Conservation (phyloP, 2,888 invertebrate species). For the Hirtodrosophila duncani region DNA sequence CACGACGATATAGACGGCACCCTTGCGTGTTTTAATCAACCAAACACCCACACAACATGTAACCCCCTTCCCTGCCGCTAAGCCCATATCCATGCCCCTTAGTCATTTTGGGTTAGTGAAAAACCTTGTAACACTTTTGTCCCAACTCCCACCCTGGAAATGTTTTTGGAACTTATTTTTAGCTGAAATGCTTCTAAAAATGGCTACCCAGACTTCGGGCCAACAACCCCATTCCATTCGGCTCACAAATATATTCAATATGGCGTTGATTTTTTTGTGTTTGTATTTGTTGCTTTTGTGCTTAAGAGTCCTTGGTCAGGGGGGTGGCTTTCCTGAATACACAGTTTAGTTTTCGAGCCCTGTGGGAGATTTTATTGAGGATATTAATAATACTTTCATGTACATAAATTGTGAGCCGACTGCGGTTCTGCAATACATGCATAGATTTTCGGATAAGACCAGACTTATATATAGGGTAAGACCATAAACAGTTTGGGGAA, state of each 20-base stretch:
- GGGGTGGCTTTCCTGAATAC: conserved; percentile 54
- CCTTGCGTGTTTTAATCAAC: conserved; percentile 53
- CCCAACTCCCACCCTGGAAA: conserved; percentile 27
- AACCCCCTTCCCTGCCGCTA: background rate
- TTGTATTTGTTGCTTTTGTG: conserved; percentile 20
- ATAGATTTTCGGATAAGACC: conserved; percentile 49
- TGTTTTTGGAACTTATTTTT: conserved; percentile 66
- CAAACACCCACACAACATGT: conserved; percentile 41
- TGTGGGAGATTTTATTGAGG: conserved; percentile 56
- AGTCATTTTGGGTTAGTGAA: conserved; percentile 53
- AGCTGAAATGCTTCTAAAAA: conserved; percentile 57
- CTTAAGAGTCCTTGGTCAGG: conserved; percentile 22
- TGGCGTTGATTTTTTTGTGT: conserved; percentile 41
- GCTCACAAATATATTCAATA: conserved; percentile 46
- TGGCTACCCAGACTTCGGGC: conserved; percentile 44
- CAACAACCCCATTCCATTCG: background rate
- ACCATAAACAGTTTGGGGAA: conserved; percentile 21
- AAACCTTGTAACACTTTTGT: conserved; percentile 66
- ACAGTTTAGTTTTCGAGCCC: conserved; percentile 60
- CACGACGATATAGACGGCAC: conserved; percentile 39
- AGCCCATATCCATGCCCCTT: background rate
- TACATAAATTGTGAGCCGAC: conserved; percentile 28
- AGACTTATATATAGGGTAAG: conserved; percentile 20
- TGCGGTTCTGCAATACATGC: conserved; percentile 56
- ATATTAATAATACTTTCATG: conserved; percentile 57